Evolutionary conservation across 2,888 invertebrate species (phyloP).

Genomic region (Gerris lacustris): DNA sequence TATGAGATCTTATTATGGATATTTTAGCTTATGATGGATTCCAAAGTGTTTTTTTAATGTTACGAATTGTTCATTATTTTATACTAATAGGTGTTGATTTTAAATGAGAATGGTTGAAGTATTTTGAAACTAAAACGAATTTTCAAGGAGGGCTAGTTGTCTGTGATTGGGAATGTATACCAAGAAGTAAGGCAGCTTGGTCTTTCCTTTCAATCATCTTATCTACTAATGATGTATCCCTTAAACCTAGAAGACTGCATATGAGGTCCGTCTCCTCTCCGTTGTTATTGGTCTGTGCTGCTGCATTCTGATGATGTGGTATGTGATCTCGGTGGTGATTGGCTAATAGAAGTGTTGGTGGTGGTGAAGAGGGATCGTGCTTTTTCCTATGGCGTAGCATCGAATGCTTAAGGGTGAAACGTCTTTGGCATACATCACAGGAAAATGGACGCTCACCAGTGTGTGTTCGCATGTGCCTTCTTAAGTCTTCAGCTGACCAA

Average conservation of each 20-base stretch:
- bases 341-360: constrained; percentile 5
- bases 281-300: constrained; percentile 38
- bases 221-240: constrained; percentile 73
- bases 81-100: not conserved
- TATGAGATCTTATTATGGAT: too few relatives aligned
- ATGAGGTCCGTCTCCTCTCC: constrained; percentile 54
- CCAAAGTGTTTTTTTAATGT: too few relatives aligned
- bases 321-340: constrained; percentile 11
- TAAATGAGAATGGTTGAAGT: not conserved
- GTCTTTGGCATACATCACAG: constrained; percentile 74
- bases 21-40: too few relatives aligned
- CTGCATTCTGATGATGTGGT: constrained; percentile 15
- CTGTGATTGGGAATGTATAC: not conserved
- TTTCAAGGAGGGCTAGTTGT: not conserved
- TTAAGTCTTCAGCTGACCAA: constrained; percentile 87
- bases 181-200: constrained; percentile 46
- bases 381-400: constrained; percentile 89
- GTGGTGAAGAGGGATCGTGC: constrained; percentile 46
- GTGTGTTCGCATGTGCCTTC: constrained; percentile 88
- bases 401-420: constrained; percentile 86
- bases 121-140: not conserved
- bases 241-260: constrained; percentile 77
- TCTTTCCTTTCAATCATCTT: constrained; percentile 61
- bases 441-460: constrained; percentile 85
- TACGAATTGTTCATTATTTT: not conserved